Percentiles rank a stretch among this genome's conserved stretches.
Evolutionary conservation across 2,888 invertebrate species (phyloP).

Genomic region (Andricus quercusramuli): DNA sequence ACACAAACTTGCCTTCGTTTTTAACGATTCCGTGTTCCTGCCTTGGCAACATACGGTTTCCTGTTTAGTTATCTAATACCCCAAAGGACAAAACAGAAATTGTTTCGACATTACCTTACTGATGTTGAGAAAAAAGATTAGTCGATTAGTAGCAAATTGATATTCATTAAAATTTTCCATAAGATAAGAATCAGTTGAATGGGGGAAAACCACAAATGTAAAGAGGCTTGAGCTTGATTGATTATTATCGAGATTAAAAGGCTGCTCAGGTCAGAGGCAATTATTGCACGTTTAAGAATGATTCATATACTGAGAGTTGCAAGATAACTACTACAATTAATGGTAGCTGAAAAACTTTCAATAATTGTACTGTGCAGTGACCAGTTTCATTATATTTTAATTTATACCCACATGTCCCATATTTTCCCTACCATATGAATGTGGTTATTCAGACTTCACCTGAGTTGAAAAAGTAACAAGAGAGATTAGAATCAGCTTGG

Average conservation of each 20-base stretch:
- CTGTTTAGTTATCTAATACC: neutral
- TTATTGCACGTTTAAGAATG: conserved; percentile 38
- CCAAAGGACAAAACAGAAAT: neutral
- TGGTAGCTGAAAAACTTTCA: neutral
- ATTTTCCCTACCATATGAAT: neutral
- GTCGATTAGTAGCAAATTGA: neutral
- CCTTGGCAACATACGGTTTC: conserved; percentile 6
- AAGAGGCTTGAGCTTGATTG: conserved; percentile 5
- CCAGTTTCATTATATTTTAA: neutral
- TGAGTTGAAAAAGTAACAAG: neutral
- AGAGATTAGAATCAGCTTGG: neutral
- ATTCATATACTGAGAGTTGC: conserved; percentile 9
- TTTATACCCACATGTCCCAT: neutral
- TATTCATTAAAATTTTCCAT: conserved; percentile 4
- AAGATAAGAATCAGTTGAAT: conserved; percentile 9
- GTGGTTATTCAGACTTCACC: neutral
- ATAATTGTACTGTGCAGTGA: neutral
- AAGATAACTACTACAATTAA: conserved; percentile 5
- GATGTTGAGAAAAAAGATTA: neutral
- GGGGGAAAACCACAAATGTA: conserved; percentile 8
- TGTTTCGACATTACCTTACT: neutral
- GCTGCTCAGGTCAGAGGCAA: conserved; percentile 32
- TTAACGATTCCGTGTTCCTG: conserved; percentile 1
- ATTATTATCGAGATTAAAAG: conserved; percentile 34
- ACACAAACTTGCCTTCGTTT: conserved; percentile 16